Conservation (phyloP, 2,888 invertebrate species). For the Pristionchus arcanus region DNA sequence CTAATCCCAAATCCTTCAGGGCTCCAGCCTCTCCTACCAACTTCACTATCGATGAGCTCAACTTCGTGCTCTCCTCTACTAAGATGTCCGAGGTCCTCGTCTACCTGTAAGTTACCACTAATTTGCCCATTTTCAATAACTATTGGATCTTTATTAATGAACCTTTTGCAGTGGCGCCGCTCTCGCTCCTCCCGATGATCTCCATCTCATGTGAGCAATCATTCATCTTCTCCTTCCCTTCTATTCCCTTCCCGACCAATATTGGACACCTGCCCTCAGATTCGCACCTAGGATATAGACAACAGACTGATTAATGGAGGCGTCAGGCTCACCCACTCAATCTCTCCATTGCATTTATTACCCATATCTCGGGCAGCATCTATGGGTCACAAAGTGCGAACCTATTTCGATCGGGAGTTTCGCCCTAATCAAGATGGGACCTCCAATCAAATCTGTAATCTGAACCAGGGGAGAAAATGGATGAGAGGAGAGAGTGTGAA, state of each 20-base stretch:
- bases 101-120: slow-evolving; percentile 36
- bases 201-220: slow-evolving; percentile 41
- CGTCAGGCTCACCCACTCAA: neutral
- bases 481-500: neutral
- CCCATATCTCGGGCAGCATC: neutral
- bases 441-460: neutral
- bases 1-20: slow-evolving; percentile 8
- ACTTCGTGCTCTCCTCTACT: slow-evolving; percentile 14
- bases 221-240: neutral
- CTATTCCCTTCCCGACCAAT: neutral
- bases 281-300: neutral
- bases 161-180: slow-evolving; percentile 48
- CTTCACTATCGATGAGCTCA: slow-evolving; percentile 21
- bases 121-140: neutral
- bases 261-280: neutral
- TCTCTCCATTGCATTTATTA: neutral
- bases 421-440: neutral
- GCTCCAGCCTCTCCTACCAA: neutral
- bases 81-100: slow-evolving; percentile 49
- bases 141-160: neutral
- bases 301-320: neutral
- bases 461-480: neutral
- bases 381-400: slow-evolving; percentile 17
- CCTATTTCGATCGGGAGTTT: neutral
- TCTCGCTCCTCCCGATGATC: slow-evolving; percentile 29